These are phyloP conservation scores for Sebastes cheni DNA, from an alignment of 2,797 vertebrate species.

Conservation along the genomic window DNA sequence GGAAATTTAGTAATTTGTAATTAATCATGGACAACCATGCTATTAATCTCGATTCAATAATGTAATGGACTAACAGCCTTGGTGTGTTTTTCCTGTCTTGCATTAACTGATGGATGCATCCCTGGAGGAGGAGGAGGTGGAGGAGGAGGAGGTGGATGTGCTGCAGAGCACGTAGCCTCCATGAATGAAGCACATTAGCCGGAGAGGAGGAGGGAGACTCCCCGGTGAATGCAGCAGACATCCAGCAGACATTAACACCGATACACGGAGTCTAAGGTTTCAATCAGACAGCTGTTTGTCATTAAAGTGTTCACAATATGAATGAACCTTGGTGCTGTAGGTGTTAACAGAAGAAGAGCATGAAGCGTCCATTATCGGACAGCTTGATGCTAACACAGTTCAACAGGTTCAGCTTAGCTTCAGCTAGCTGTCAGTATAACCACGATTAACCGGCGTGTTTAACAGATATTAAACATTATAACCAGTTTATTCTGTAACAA, in stretches of 20 bases:
- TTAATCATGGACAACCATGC: no score
- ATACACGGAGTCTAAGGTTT: no score
- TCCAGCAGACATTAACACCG: no score
- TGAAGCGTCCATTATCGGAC: neutral
- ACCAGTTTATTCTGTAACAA: neutral
- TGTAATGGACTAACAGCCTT: no score
- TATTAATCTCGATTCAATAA: no score
- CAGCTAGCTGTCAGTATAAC: neutral
- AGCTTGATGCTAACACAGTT: neutral
- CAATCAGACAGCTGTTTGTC: no score
- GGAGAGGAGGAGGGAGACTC: fast-evolving
- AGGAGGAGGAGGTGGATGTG: neutral
- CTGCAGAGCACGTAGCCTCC: constrained; percentile 21
- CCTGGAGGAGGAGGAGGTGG: neutral
- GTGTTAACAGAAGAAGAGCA: neutral
- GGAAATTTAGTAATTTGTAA: no score
- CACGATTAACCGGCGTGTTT: neutral
- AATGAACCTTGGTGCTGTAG: neutral
- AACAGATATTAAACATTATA: neutral
- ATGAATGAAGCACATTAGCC: neutral
- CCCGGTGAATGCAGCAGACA: neutral
- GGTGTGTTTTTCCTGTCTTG: no score
- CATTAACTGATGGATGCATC: no score
- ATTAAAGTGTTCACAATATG: neutral
- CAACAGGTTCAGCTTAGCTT: neutral